Base-by-base conservation (phyloP, 2,888 invertebrate species). In the Tetranychus piercei region DNA sequence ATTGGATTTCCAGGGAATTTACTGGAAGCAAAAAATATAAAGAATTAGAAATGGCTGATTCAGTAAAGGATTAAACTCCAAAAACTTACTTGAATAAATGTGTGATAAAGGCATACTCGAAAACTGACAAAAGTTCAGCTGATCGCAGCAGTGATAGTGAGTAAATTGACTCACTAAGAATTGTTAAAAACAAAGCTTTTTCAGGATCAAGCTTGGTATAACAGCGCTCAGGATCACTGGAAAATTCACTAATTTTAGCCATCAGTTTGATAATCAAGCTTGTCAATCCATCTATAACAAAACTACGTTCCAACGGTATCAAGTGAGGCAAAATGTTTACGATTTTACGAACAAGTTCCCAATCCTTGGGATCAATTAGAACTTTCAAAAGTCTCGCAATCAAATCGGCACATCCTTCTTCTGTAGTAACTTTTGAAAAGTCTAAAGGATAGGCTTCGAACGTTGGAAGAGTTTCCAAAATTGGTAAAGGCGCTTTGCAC, bases 361-460 rank as follows among this genome's bases (percentile, higher is more conserved):
- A 23, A 69, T 18, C n/a, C 5, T 69, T 1, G 1, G 34, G 11
- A 23, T 69, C 22, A 69, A 69, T 69, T 15, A 69, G 20, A 20
- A 23, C 22, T 9, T 22, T n/a, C 69, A 69, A 69, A 1, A 69
- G 34, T 6, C 22, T 67, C 18, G 23, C 8, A 67, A 22, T 6
- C n/a, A 20, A 5, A 69, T 69, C 22, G 0, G 18, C 11, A 7
- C 55, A 55, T 15, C 55, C 55, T 69, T 69, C 69, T 11, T 11
- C 20, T 5, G 20, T 69, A 11, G 69, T 9, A 20, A 9, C 69
- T 11, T 69, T 23, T 11, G 20, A 23, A 1, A 69, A 8, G 6
- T 69, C 22, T 22, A 69, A 22, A 69, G 69, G 34, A 69, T 69
- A 69, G 20, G 69, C 20, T 23, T 66, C 69, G 3, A 69, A 69